Conservation (phyloP, 1,140 invertebrate species). For the Musca vetustissima region DNA sequence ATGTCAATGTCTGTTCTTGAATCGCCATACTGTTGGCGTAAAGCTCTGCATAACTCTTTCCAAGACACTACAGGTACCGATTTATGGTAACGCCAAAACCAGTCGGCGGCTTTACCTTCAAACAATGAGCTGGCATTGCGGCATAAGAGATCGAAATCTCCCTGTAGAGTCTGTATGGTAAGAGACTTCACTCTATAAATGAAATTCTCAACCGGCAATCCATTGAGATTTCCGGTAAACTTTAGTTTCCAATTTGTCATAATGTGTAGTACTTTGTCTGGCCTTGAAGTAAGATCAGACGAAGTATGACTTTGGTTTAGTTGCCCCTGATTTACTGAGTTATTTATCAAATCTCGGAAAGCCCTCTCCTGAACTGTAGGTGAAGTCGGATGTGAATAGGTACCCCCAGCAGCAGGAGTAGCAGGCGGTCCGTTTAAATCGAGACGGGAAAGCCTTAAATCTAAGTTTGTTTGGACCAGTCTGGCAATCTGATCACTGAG, state of each 20-base stretch:
- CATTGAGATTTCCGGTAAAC: background rate
- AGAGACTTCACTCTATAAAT: background rate
- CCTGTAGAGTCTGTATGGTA: background rate
- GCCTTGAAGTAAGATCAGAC: background rate
- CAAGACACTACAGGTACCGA: background rate
- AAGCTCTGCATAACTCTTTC: background rate
- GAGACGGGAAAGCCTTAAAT: background rate
- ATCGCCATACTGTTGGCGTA: constrained; percentile 1
- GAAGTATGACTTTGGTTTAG: background rate
- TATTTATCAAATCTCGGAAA: background rate
- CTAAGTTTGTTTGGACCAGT: background rate
- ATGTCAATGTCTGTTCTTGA: constrained; percentile 12
- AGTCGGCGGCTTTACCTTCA: constrained; percentile 5
- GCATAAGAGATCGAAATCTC: background rate
- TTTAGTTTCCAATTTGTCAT: background rate
- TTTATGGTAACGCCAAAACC: background rate
- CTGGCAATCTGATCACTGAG: background rate
- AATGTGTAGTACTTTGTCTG: background rate
- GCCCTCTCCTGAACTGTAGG: background rate
- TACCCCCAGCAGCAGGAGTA: background rate
- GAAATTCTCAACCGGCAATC: background rate
- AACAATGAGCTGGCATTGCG: background rate
- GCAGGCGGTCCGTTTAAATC: background rate
- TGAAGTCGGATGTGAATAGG: background rate
- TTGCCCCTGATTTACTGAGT: background rate